A percentile compares a stretch with the other conserved stretches of the same genome.
These are phyloP conservation scores for Galleria mellonella DNA, from an alignment of 1,140 invertebrate genomes.

Conservation along the genomic window DNA sequence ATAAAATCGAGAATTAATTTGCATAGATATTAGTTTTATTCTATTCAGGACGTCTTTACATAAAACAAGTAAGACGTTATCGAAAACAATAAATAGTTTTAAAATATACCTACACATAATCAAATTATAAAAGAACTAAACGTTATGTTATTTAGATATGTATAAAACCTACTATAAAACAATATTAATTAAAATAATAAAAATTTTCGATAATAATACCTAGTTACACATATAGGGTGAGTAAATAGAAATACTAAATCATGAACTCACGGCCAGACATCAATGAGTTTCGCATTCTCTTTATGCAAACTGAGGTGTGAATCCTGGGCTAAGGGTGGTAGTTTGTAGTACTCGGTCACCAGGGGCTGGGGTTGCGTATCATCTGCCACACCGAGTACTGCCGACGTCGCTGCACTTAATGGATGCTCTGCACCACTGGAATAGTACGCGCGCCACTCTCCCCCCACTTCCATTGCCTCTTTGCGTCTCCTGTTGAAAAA, in stretches of 20 bases:
- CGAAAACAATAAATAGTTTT: no score
- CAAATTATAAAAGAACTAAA: no score
- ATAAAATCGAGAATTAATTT: conserved; percentile 28
- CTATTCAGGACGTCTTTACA: no score
- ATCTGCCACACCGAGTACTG: conserved; percentile 48
- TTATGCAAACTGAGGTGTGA: conserved; percentile 58
- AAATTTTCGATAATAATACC: neutral
- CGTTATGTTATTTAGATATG: no score
- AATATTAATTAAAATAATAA: no score
- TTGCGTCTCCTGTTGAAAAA: conserved; percentile 60
- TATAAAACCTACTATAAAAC: no score
- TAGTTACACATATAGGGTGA: neutral
- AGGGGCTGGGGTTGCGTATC: conserved; percentile 47
- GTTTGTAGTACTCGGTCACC: conserved; percentile 69
- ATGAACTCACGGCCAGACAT: conserved; percentile 62
- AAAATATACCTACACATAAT: no score
- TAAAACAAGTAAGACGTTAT: no score
- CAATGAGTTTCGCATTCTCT: conserved; percentile 43
- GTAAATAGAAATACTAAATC: neutral
- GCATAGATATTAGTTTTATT: conserved; percentile 18
- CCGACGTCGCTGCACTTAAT: conserved; percentile 49
- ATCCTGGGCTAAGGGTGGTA: conserved; percentile 59
- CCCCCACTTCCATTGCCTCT: conserved; percentile 65
- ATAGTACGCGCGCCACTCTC: conserved; percentile 65
- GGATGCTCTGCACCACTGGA: conserved; percentile 49